Evolutionary conservation across 2,113 vertebrate genomes (phyloP).

Genomic region (Dinomys branickii): DNA sequence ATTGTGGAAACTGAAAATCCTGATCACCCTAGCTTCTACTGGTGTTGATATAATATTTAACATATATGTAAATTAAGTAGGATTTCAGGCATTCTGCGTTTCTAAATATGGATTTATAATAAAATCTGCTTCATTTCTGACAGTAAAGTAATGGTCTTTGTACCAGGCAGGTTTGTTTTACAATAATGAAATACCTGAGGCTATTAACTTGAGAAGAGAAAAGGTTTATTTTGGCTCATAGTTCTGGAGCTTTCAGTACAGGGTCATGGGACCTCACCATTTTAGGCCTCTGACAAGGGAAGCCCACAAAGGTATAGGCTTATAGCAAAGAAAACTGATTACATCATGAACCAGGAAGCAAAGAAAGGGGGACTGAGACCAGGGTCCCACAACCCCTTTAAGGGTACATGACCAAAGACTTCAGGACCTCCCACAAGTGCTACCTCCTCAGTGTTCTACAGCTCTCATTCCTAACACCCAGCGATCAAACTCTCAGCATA

Average conservation of each 20-base stretch:
- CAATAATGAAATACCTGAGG: neutral
- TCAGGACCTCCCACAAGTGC: too few species aligned
- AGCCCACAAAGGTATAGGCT: neutral
- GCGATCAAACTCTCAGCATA: neutral
- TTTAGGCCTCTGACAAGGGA: neutral
- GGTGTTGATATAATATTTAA: neutral
- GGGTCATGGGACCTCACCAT: neutral
- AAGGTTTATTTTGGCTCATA: neutral
- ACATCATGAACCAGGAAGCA: neutral
- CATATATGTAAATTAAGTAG: neutral
- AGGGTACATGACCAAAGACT: rapidly evolving
- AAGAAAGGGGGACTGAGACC: neutral
- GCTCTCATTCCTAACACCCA: too few species aligned
- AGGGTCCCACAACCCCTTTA: neutral
- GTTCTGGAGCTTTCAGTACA: neutral
- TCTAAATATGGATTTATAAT: neutral
- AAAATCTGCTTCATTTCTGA: constrained; percentile 24
- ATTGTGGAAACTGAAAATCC: constrained; percentile 15
- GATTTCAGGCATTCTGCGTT: neutral
- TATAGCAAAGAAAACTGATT: neutral
- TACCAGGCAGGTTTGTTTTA: neutral
- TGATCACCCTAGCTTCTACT: neutral
- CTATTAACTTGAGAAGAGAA: neutral
- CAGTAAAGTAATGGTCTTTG: neutral
- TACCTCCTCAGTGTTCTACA: neutral